Evolutionary conservation across 2,888 invertebrate species (phyloP), one percentile per base, ranked within the genome.

Genomic region (Autographa gamma): DNA sequence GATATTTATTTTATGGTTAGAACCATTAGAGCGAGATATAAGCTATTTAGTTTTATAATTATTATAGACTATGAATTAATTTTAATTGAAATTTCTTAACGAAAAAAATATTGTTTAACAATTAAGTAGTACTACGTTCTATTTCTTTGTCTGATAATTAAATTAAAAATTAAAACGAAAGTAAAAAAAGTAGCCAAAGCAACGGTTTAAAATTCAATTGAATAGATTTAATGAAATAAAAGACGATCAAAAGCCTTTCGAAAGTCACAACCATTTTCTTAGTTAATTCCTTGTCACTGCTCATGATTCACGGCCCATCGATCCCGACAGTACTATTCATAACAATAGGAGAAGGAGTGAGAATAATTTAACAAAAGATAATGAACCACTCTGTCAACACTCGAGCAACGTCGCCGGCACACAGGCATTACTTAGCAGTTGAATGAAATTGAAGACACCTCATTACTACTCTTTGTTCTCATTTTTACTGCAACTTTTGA

Each of bases 331-430:
- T 73, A 60, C 66, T 69, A 56, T 60, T 67, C 72, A 54, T 71
- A 67, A 66, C 63, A 48, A 61, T 2, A 74, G 60, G 69, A 65
- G 69, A 73, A 69, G 74, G 76, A 75, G 69, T 74, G 69, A 67
- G 79, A 80, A 80, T 81, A 72, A 84, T 83, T 85, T 81, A 73
- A 77, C 80, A 80, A 83, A 85, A 87, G 84, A 86, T 88, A 90
- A 89, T 87, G 86, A 89, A 88, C 83, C 85, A 85, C 87, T 89
- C 83, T 76, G 84, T 88, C 88, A 87, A 87, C 87, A 88, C 83
- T 87, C 79, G 66, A 76, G 74, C 77, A 74, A 74, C 80, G 80
- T 80, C 73, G 76, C 80, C 80, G 70, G 74, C 76, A 81, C 77
- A 76, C 79, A 74, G 76, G 78, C 79, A 81, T 80, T 85, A 83